A percentile compares a stretch with the other conserved stretches of the same genome.
Evolutionary conservation across 2,113 vertebrate species (phyloP).

Genomic region (Morphnarchus princeps): DNA sequence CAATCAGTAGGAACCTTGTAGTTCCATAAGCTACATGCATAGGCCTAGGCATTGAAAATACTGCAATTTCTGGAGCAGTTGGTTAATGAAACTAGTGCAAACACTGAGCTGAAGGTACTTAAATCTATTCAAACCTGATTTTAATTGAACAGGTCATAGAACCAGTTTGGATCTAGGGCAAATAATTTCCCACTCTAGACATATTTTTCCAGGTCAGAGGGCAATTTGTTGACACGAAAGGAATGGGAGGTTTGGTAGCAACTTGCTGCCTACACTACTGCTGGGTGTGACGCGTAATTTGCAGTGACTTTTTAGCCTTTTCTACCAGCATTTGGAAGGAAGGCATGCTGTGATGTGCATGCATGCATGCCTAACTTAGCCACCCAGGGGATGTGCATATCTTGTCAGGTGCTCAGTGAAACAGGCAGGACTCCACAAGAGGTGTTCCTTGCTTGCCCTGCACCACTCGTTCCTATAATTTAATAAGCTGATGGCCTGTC

Average conservation of each 20-base stretch:
- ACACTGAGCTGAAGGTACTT: neutral
- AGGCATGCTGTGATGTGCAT: slow-evolving; percentile 50
- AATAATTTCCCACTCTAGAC: neutral
- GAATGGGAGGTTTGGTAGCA: neutral
- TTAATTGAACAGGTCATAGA: neutral
- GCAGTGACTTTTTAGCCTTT: slow-evolving; percentile 39
- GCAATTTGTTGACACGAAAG: neutral
- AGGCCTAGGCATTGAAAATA: neutral
- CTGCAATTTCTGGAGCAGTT: neutral
- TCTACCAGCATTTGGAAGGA: slow-evolving; percentile 20
- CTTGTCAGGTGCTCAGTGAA: slow-evolving; percentile 37
- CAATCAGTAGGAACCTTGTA: neutral
- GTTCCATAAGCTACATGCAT: neutral
- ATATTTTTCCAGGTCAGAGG: slow-evolving; percentile 30
- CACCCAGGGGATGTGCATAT: neutral
- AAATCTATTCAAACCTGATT: neutral
- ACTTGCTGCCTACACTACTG: neutral
- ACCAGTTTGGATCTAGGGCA: neutral
- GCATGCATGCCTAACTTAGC: slow-evolving; percentile 29
- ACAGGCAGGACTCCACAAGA: slow-evolving; percentile 3
- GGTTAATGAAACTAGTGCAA: neutral
- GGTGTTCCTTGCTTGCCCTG: neutral
- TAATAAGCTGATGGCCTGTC: neutral
- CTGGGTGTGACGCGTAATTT: neutral
- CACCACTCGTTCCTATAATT: neutral